Percentiles rank a stretch among this genome's conserved stretches.
These are phyloP conservation scores for Hestina assimilis DNA, from an alignment of 1,140 invertebrate species.

Conservation along the genomic window DNA sequence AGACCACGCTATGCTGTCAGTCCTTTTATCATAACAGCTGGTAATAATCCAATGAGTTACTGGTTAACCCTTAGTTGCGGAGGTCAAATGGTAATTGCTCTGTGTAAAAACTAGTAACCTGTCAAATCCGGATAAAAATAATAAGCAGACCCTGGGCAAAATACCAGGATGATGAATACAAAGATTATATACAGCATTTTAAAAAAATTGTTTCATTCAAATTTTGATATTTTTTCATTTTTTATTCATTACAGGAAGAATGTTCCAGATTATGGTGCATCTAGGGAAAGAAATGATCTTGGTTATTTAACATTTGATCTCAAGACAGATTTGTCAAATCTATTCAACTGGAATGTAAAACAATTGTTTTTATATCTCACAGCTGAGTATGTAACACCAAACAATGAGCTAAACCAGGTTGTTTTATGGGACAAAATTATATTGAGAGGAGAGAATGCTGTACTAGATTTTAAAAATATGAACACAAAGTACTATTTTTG, in stretches of 20 bases:
- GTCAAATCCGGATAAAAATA: too few relatives aligned
- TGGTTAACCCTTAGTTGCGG: too few relatives aligned
- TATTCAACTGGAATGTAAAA: conserved; percentile 99
- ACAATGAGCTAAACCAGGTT: conserved; percentile 95
- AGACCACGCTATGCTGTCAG: too few relatives aligned
- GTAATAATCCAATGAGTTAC: too few relatives aligned
- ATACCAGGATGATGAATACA: too few relatives aligned
- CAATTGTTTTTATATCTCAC: conserved; percentile 98
- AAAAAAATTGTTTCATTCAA: too few relatives aligned
- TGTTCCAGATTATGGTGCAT: conserved; percentile 96
- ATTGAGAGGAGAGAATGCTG: conserved; percentile 93
- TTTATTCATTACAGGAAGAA: conserved; percentile 94
- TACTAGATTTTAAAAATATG: conserved; percentile 95
- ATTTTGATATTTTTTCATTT: too few relatives aligned
- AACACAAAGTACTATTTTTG: conserved; percentile 99
- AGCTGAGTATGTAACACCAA: conserved; percentile 95
- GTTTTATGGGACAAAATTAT: conserved; percentile 99
- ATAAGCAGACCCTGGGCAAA: too few relatives aligned
- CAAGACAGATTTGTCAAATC: conserved; percentile 91
- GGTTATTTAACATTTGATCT: conserved; percentile 97
- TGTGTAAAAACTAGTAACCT: too few relatives aligned
- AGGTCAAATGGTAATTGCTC: too few relatives aligned
- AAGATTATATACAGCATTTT: too few relatives aligned
- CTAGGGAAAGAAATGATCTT: conserved; percentile 95
- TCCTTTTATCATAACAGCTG: too few relatives aligned